Base-by-base conservation (phyloP, 1,140 invertebrate genomes). In the Drosophila kikkawai region DNA sequence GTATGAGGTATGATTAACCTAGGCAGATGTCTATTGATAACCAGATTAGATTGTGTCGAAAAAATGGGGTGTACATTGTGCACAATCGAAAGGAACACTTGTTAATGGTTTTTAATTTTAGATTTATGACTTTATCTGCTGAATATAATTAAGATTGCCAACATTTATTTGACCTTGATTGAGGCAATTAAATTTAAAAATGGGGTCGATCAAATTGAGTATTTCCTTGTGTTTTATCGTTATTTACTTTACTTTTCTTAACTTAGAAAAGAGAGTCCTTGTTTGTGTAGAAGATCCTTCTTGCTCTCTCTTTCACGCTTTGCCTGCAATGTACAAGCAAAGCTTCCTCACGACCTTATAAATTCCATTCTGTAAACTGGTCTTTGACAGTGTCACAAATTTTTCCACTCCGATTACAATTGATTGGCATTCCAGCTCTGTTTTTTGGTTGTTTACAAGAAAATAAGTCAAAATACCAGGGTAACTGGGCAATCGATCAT, bases 111-210 rank as follows among this genome's bases (percentile, higher is more conserved):
- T 60, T 47, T 67, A 13, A 47, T 65, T 67, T 67, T 65, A 45
- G 48, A 70, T 70, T 70, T 56, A 68, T 22, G 34, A 55, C 44
- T 55, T 56, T 67, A 68, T 68, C 67, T 69, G 5, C 2, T 17
- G 5, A 5, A n/a, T 39, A 9, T 13, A 66, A 66, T 66, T 19
- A 44, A 51, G 66, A 55, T 70, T 53, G 36, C 1, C 4, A 17
- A 17, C n/a, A 11, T 26, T 32, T 68, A 39, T 15, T 32, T 2
- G 34, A 13, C 7, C 26, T 8, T 19, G 15, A 51, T 61, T 29
- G 9, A 41, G 36, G 26, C 13, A 17, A 29, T 29, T 4, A 9
- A 36, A 26, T 26, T 5, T 2, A 0, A 29, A 13, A 47, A 19
- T 19, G 8, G 9, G 4, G 8, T 26, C 8, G 5, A n/a, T 19